Conservation (phyloP, 1,140 invertebrate genomes). For the Monochamus saltuarius region DNA sequence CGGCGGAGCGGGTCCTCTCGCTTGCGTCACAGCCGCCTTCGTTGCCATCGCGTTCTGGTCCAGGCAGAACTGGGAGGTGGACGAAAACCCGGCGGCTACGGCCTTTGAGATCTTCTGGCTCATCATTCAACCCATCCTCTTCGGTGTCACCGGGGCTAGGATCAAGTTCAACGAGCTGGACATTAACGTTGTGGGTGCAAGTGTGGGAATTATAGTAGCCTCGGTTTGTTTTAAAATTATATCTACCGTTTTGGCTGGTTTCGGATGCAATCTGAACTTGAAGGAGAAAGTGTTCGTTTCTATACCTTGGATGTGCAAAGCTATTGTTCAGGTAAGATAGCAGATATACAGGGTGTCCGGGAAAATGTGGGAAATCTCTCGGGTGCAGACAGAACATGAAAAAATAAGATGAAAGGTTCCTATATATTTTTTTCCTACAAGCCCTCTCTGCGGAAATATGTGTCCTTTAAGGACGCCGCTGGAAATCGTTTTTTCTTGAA, state of each 20-base stretch:
- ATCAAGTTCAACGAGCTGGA: slow-evolving; percentile 71
- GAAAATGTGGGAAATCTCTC: no score
- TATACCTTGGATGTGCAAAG: slow-evolving; percentile 92
- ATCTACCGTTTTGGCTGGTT: slow-evolving; percentile 63
- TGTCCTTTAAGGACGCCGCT: no score
- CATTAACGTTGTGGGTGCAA: slow-evolving; percentile 62
- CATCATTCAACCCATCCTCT: slow-evolving; percentile 85
- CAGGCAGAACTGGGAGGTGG: slow-evolving; percentile 76
- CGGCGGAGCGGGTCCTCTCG: slow-evolving; percentile 81
- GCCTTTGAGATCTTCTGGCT: slow-evolving; percentile 90
- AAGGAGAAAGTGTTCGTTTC: slow-evolving; percentile 89
- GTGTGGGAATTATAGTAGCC: slow-evolving; percentile 60
- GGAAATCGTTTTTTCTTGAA: no score
- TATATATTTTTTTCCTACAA: no score
- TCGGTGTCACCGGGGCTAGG: slow-evolving; percentile 86
- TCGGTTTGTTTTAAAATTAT: slow-evolving; percentile 67
- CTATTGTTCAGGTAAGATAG: slow-evolving; percentile 72
- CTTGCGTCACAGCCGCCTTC: slow-evolving; percentile 77
- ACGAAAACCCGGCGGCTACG: slow-evolving; percentile 79
- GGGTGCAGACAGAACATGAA: no score
- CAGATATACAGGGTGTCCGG: no score
- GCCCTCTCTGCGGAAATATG: no score
- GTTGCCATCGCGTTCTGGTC: slow-evolving; percentile 74
- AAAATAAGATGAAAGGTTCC: no score
- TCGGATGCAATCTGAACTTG: slow-evolving; percentile 64